These are phyloP conservation scores for Psix sp. DNA, from an alignment of 1,140 invertebrate genomes.

Conservation along the genomic window DNA sequence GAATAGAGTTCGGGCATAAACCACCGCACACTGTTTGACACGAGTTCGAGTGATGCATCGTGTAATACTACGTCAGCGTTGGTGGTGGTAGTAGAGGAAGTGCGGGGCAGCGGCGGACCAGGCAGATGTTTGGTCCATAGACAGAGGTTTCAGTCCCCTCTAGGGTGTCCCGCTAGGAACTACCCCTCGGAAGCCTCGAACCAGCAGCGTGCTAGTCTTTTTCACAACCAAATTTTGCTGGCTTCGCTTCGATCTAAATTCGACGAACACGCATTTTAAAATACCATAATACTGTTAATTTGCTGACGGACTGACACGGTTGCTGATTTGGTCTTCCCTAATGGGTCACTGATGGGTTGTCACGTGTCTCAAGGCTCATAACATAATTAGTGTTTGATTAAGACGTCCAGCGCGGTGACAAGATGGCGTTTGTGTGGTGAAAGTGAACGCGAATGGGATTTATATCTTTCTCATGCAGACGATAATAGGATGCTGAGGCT, in stretches of 20 bases:
- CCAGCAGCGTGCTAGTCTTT: conserved; percentile 12
- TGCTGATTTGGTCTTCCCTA: no score
- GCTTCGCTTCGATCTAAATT: neutral
- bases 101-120: conserved; percentile 52
- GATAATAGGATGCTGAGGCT: no score
- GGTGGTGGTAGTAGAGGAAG: conserved; percentile 50
- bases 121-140: conserved; percentile 75
- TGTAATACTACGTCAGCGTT: conserved; percentile 46
- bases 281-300: no score
- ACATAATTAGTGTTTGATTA: conserved; percentile 12
- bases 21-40: conserved; percentile 29
- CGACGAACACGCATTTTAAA: no score
- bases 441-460: conserved; percentile 3
- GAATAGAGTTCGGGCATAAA: neutral
- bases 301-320: no score
- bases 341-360: no score
- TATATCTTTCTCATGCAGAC: no score
- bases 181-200: conserved; percentile 62
- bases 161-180: conserved; percentile 69
- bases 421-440: conserved; percentile 17
- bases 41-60: conserved; percentile 48
- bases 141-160: conserved; percentile 69
- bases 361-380: neutral
- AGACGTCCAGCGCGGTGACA: conserved; percentile 6
- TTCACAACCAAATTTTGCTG: conserved; percentile 10